A percentile compares a stretch with the other conserved stretches of the same genome.
These are phyloP conservation scores for Bellardia pandia DNA, from an alignment of 2,888 invertebrate species.

Conservation along the genomic window DNA sequence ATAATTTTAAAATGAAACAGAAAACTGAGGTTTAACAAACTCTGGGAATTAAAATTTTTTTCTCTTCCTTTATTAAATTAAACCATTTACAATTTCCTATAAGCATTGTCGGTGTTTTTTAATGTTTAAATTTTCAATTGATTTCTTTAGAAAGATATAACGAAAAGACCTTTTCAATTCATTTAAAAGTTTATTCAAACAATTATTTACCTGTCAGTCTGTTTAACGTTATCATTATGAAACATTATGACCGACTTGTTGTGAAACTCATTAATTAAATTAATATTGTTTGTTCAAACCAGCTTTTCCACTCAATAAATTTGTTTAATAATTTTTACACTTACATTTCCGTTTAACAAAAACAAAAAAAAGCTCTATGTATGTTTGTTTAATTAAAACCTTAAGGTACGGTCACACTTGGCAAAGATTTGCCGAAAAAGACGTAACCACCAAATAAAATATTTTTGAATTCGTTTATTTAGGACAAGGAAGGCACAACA, in stretches of 20 bases:
- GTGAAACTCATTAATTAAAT: slow-evolving; percentile 52
- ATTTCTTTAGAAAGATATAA: neutral
- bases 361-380: neutral
- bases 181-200: neutral
- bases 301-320: neutral
- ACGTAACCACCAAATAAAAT: too few species aligned
- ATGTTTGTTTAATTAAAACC: neutral
- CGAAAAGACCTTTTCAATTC: neutral
- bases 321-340: slow-evolving; percentile 51
- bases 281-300: neutral
- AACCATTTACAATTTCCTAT: slow-evolving; percentile 21
- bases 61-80: neutral
- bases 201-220: neutral
- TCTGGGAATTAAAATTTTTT: neutral
- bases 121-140: neutral
- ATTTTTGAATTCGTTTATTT: too few species aligned
- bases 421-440: too few species aligned
- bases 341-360: slow-evolving; percentile 51
- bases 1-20: neutral
- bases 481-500: too few species aligned
- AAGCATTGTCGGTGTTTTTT: neutral
- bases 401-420: too few species aligned
- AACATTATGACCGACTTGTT: slow-evolving; percentile 43
- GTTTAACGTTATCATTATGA: neutral
- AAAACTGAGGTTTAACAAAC: neutral